Conservation (phyloP, 1,140 invertebrate species). For the Nephotettix cincticeps region DNA sequence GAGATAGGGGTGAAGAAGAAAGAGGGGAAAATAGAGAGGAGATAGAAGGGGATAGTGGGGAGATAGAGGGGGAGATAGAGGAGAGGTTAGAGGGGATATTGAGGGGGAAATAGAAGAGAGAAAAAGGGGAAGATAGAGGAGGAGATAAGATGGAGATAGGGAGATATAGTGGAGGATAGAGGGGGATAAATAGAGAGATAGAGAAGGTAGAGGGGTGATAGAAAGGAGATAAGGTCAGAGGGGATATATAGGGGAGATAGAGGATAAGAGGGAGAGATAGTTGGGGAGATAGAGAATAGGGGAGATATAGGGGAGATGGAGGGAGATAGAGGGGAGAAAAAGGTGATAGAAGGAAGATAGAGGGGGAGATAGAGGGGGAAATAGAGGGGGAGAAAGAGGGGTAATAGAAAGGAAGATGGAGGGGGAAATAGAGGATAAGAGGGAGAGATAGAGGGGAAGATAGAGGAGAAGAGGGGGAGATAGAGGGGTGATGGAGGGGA, state of each 20-base stretch:
- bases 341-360: background rate
- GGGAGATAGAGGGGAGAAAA: background rate
- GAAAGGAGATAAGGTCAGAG: background rate
- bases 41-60: background rate
- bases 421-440: background rate
- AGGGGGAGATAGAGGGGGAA: background rate
- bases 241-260: background rate
- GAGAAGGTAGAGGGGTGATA: background rate
- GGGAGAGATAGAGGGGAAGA: background rate
- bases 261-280: background rate
- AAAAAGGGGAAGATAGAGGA: background rate
- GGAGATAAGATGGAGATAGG: background rate
- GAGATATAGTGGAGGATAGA: background rate
- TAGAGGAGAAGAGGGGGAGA: background rate
- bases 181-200: background rate
- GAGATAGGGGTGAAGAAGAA: background rate
- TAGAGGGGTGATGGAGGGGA: background rate
- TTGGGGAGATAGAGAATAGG: background rate
- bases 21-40: background rate
- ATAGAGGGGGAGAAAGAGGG: background rate
- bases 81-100: too few relatives aligned
- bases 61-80: background rate
- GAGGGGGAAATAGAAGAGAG: background rate
- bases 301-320: background rate
- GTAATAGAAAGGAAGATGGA: background rate